phyloP scores from a whole-genome alignment of 2,888 invertebrate genomes.

The Cepaea hortensis region DNA sequence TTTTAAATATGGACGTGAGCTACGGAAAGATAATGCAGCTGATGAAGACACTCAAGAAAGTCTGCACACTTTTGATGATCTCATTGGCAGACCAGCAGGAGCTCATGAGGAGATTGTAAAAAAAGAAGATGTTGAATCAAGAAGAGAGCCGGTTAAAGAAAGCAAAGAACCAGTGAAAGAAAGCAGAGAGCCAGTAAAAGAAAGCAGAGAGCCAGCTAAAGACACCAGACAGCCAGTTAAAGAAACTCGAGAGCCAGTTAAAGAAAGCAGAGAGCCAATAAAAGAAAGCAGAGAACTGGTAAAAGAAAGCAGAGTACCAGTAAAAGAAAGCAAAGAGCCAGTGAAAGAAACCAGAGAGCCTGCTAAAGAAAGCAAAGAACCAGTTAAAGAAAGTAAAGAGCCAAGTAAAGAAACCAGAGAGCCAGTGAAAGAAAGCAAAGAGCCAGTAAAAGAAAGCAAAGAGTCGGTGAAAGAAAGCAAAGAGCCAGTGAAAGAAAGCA shows the following conservation, averaged over 20 bases:
- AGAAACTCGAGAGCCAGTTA: not conserved
- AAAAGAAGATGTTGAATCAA: not conserved
- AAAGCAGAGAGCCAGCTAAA: not conserved
- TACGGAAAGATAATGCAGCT: not conserved
- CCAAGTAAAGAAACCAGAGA: too few relatives aligned
- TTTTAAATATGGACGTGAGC: not conserved
- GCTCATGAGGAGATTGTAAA: not conserved
- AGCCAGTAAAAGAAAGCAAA: too few relatives aligned
- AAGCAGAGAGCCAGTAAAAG: not conserved
- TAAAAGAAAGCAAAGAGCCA: too few relatives aligned
- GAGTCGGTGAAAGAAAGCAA: too few relatives aligned
- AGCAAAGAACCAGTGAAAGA: not conserved
- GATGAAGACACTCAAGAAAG: constrained; percentile 4
- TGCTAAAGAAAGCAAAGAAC: too few relatives aligned
- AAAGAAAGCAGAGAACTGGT: too few relatives aligned
- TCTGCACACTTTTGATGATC: not conserved
- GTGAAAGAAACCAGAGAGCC: too few relatives aligned
- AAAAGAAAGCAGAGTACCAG: too few relatives aligned
- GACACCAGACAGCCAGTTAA: not conserved
- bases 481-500: too few relatives aligned
- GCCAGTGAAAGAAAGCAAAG: too few relatives aligned
- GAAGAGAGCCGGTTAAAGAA: not conserved
- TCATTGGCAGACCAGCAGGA: not conserved
- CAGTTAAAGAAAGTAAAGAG: too few relatives aligned
- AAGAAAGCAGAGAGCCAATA: too few relatives aligned